Base-by-base conservation (phyloP, 2,888 invertebrate species). In the Callinectes sapidus region DNA sequence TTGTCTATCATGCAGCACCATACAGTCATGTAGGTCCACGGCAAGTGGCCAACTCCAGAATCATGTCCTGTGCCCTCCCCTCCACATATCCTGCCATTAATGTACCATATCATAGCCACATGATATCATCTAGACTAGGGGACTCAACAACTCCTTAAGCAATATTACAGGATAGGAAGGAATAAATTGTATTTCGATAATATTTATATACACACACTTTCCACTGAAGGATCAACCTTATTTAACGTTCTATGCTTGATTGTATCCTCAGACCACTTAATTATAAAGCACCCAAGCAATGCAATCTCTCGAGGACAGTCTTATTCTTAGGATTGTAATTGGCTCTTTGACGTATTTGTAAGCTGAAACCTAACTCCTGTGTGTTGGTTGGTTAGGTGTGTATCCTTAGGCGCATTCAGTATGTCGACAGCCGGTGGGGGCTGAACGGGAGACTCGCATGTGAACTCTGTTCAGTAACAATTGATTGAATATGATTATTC, bases 71-170 rank as follows among this genome's bases (percentile, higher is more conserved):
- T 93, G 92, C 92, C 92, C 92, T 39, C 48, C 23, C n/a, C 28
- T 55, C 81, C 92, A 93, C 92, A 93, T 93, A 93, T 93, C 92
- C 90, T 93, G 92, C 92, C 91, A 89, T 77, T 91, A 88, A 87
- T 93, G 92, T 93, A 93, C 91, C 92, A 93, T 93, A 93, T 93
- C 92, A 91, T 81, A 89, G 90, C 48, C 90, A 90, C 88, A 90
- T 81, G 90, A 92, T 92, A 92, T 92, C 92, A 92, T 81, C 71
- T 92, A 92, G 92, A 90, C 28, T 92, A 92, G 90, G 54, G 71
- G 18, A 32, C 90, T 85, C 86, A 48, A 85, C 89, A 91, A 87
- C 66, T 32, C 28, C 61, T 32, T 28, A n/a, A 91, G 91, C 91
- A 91, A 91, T 91, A 91, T 91, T 28, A 32, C 88, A 55, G 55